Conservation (phyloP, 2,797 vertebrate species). For the Acipenser oxyrinchus region DNA sequence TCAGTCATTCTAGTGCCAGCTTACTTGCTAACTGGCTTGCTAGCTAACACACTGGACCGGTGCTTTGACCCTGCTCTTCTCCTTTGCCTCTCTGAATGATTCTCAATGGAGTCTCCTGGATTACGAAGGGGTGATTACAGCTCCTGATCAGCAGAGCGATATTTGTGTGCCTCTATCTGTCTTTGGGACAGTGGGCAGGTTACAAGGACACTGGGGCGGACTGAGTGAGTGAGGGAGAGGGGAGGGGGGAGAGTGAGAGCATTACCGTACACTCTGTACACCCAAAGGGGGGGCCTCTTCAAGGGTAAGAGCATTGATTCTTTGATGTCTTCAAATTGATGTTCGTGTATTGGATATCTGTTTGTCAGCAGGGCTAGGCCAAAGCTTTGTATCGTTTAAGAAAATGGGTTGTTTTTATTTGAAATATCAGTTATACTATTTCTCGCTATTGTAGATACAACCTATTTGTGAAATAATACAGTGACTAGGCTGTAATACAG, state of each 20-base stretch:
- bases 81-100: background rate
- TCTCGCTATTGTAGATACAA: no score
- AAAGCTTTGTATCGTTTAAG: no score
- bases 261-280: background rate
- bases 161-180: background rate
- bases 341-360: no score
- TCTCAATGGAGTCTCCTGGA: background rate
- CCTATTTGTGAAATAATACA: no score
- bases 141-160: conserved; percentile 20
- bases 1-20: no score
- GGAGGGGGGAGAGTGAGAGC: conserved; percentile 5
- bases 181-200: background rate
- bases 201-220: conserved; percentile 34
- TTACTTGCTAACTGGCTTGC: no score
- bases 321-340: no score
- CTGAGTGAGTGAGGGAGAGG: conserved; percentile 1
- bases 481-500: no score
- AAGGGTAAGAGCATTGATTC: no score
- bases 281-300: background rate
- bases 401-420: no score
- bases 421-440: no score
- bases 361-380: background rate
- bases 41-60: background rate
- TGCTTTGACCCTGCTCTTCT: background rate
- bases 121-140: background rate